Conservation (phyloP, 2,888 invertebrate genomes). For the Agrochola circellaris region DNA sequence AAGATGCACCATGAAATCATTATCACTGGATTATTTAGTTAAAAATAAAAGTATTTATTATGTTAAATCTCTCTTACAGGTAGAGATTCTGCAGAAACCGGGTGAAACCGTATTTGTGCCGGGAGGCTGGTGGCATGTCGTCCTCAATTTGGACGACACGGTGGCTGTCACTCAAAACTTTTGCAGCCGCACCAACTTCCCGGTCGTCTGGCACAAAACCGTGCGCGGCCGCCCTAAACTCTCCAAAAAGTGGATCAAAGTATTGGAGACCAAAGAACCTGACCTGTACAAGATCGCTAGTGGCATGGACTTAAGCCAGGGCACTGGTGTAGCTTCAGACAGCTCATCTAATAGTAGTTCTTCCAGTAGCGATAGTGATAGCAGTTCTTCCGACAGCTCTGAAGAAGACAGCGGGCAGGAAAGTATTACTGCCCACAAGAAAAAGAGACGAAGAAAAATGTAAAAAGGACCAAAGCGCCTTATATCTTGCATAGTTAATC, state of each 20-base stretch:
- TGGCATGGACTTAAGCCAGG: slow-evolving; percentile 95
- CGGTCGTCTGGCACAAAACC: slow-evolving; percentile 99
- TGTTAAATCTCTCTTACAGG: slow-evolving; percentile 80
- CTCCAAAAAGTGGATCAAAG: slow-evolving; percentile 97
- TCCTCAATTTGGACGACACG: slow-evolving; percentile 98
- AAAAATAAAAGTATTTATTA: background rate
- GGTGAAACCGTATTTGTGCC: slow-evolving; percentile 99
- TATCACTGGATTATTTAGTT: background rate
- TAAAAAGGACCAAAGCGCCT: slow-evolving; percentile 78
- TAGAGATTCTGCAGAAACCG: slow-evolving; percentile 98
- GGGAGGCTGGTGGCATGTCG: slow-evolving; percentile 99
- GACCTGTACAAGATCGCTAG: slow-evolving; percentile 95
- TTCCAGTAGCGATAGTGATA: slow-evolving; percentile 92
- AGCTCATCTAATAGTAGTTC: slow-evolving; percentile 97
- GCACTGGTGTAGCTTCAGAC: slow-evolving; percentile 98
- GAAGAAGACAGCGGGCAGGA: slow-evolving; percentile 96
- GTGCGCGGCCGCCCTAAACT: slow-evolving; percentile 98
- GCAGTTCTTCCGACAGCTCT: slow-evolving; percentile 89
- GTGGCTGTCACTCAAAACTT: slow-evolving; percentile 99
- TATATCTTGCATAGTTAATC: slow-evolving; percentile 70
- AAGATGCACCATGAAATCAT: background rate
- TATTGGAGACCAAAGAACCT: slow-evolving; percentile 93
- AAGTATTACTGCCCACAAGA: slow-evolving; percentile 96
- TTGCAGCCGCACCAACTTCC: slow-evolving; percentile 98
- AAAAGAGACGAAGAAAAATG: slow-evolving; percentile 92